phyloP scores from a whole-genome alignment of 2,113 vertebrate species.

The Psettodes erumei region DNA sequence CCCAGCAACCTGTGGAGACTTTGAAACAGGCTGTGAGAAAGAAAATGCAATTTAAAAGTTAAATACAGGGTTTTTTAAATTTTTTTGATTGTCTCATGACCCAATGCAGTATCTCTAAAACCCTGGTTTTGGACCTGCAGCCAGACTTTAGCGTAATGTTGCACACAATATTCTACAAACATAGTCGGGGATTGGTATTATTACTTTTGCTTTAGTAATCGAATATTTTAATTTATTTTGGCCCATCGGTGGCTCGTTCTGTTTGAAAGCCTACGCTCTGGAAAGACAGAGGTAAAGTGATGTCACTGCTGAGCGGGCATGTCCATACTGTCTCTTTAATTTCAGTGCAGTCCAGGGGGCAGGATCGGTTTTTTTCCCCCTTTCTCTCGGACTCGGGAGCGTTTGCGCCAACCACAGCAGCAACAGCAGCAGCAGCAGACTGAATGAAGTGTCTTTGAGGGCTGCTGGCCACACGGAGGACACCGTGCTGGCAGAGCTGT shows the following conservation, averaged over 20 bases:
- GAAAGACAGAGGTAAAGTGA: conserved; percentile 22
- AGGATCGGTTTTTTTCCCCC: conserved; percentile 61
- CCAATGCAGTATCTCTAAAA: background rate
- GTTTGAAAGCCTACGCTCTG: background rate
- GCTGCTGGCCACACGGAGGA: conserved; percentile 50
- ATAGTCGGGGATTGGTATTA: background rate
- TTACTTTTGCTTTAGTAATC: background rate
- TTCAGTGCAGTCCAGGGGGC: conserved; percentile 80
- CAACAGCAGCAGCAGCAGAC: conserved; percentile 54
- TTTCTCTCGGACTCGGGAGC: conserved; percentile 30
- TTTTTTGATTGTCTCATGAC: background rate
- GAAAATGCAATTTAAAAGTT: background rate
- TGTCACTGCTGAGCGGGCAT: conserved; percentile 57
- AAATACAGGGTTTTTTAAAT: no score
- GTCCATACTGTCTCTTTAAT: conserved; percentile 82
- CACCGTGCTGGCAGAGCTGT: conserved; percentile 21
- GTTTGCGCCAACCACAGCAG: conserved; percentile 55
- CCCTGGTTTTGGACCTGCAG: background rate
- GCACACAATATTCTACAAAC: background rate
- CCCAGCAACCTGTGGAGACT: no score
- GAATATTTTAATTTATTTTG: no score
- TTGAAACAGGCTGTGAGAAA: background rate
- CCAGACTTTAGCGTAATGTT: background rate
- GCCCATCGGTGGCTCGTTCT: background rate
- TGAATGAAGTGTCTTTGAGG: conserved; percentile 62